Evolutionary conservation across 2,888 invertebrate species (phyloP).

Genomic region (Mellilla xanthometata): DNA sequence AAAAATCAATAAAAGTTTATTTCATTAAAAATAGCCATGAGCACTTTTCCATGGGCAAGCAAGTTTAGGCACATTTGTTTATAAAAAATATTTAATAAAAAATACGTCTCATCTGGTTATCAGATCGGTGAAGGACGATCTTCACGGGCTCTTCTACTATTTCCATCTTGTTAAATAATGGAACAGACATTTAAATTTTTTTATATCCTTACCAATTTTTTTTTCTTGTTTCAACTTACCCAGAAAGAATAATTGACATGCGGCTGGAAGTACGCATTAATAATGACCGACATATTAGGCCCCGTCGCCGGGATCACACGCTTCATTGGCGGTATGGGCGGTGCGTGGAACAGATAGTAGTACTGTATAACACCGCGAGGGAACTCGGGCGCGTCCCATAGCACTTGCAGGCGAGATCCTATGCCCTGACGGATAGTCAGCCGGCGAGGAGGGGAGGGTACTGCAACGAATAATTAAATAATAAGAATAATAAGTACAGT

Average conservation of each 20-base stretch:
- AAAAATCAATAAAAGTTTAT: too few species aligned
- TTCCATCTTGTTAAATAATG: too few species aligned
- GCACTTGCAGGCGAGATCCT: slow-evolving; percentile 84
- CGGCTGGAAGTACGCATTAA: slow-evolving; percentile 80
- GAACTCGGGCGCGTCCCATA: slow-evolving; percentile 86
- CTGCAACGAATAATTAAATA: slow-evolving; percentile 49
- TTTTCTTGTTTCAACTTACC: slow-evolving; percentile 83
- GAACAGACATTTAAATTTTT: too few species aligned
- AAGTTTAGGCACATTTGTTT: too few species aligned
- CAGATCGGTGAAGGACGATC: too few species aligned
- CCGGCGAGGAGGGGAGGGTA: slow-evolving; percentile 87
- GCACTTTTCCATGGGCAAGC: too few species aligned
- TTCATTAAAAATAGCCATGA: too few species aligned
- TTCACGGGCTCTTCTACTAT: too few species aligned
- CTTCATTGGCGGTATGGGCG: slow-evolving; percentile 84
- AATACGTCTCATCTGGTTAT: too few species aligned
- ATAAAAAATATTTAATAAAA: too few species aligned
- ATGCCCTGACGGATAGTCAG: slow-evolving; percentile 85
- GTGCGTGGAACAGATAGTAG: slow-evolving; percentile 86
- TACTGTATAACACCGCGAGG: slow-evolving; percentile 84
- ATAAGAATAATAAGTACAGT: too few species aligned
- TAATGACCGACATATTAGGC: slow-evolving; percentile 62
- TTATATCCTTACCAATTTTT: too few species aligned
- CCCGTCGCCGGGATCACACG: slow-evolving; percentile 58
- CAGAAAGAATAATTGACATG: slow-evolving; percentile 86